Conservation (phyloP, 2,113 vertebrate genomes). For the Recurvirostra avosetta region DNA sequence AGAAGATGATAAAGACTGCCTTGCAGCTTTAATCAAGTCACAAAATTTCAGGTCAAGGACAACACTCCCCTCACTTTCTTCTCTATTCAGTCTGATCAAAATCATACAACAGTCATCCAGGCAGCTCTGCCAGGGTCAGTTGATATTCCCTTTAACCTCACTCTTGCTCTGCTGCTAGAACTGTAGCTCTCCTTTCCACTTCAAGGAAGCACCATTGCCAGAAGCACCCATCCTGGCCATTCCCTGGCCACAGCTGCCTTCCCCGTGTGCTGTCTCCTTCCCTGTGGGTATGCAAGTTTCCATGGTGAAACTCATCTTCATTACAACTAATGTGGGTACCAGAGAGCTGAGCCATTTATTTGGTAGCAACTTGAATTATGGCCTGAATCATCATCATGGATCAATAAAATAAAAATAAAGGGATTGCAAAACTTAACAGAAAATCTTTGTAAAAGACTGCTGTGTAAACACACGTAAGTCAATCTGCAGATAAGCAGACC, state of each 20-base stretch:
- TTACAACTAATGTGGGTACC: neutral
- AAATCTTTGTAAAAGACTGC: neutral
- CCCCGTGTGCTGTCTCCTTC: neutral
- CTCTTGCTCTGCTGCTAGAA: neutral
- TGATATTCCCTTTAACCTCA: neutral
- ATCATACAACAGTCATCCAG: neutral
- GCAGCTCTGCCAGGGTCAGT: neutral
- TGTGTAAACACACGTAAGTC: neutral
- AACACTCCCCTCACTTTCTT: neutral
- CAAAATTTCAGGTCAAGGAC: neutral
- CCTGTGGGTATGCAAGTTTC: neutral
- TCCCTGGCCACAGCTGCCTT: neutral
- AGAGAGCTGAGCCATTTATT: neutral
- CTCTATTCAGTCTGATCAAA: neutral
- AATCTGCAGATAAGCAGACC: neutral
- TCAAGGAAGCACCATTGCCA: neutral
- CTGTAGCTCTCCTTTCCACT: neutral
- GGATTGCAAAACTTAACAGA: neutral
- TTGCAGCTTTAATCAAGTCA: neutral
- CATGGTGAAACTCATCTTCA: accelerated
- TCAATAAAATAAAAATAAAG: neutral
- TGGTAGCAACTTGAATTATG: neutral
- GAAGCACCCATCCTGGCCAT: neutral
- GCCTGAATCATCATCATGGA: neutral
- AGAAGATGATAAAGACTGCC: neutral